These are phyloP conservation scores for Drosophila pseudotakahashii DNA, from an alignment of 2,888 invertebrate genomes.

Conservation along the genomic window DNA sequence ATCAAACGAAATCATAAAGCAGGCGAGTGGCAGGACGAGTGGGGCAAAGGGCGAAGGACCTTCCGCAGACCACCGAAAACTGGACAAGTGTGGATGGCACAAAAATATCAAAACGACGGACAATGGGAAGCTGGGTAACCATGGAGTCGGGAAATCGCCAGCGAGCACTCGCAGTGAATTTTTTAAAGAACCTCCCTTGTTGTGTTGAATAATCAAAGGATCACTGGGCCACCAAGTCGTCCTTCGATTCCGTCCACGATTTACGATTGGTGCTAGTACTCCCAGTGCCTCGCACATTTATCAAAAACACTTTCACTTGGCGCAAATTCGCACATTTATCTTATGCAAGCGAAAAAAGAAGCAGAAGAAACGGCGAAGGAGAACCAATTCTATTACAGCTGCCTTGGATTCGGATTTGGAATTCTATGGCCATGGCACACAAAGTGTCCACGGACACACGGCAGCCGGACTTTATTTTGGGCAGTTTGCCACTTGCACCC, in stretches of 20 bases:
- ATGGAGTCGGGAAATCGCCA: no score
- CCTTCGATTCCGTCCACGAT: conserved; percentile 27
- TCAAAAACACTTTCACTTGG: conserved; percentile 52
- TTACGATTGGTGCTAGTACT: conserved; percentile 20
- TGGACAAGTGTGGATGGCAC: conserved; percentile 23
- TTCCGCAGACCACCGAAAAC: background rate
- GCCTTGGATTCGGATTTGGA: conserved; percentile 25
- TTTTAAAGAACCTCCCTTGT: conserved; percentile 18
- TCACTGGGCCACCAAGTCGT: conserved; percentile 8
- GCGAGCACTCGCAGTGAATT: no score
- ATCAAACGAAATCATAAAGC: conserved; percentile 53
- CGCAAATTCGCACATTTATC: conserved; percentile 52
- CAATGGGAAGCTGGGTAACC: conserved; percentile 25
- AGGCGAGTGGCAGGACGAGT: conserved; percentile 4
- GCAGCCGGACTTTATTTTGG: conserved; percentile 12
- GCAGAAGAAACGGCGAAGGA: no score
- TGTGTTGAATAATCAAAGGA: conserved; percentile 29
- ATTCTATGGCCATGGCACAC: conserved; percentile 43
- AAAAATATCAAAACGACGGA: conserved; percentile 36
- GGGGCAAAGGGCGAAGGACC: conserved; percentile 7
- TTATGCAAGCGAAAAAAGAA: conserved; percentile 35
- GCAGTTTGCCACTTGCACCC: conserved; percentile 44
- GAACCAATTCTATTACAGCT: conserved; percentile 41
- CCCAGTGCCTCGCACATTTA: conserved; percentile 29
- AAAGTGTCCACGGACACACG: conserved; percentile 41